Evolutionary conservation across 2,888 invertebrate genomes (phyloP).

Genomic region (Stenotaenia linearis): DNA sequence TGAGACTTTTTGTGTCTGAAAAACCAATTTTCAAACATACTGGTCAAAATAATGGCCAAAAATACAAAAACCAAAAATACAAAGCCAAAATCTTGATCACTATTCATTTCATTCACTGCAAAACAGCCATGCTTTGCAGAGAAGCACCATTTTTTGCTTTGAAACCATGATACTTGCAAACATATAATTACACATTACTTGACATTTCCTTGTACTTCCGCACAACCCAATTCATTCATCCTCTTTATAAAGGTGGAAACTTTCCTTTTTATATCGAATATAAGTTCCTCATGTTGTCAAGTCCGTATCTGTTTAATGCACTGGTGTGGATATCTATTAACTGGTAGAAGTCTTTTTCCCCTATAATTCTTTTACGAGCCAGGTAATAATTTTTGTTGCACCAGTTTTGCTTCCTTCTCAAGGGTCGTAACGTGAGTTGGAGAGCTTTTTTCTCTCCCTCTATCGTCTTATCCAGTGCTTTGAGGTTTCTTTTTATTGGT

Average conservation of each 20-base stretch:
- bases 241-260: neutral
- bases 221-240: neutral
- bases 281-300: slow-evolving; percentile 11
- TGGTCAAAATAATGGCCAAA: too few species aligned
- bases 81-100: too few species aligned
- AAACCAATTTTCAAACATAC: too few species aligned
- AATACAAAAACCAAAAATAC: too few species aligned
- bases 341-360: neutral
- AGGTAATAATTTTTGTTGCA: slow-evolving; percentile 26
- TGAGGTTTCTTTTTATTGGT: slow-evolving; percentile 3
- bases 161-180: too few species aligned
- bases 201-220: neutral
- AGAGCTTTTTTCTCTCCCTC: neutral
- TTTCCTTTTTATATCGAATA: neutral
- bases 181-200: neutral
- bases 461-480: neutral
- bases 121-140: too few species aligned
- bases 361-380: slow-evolving; percentile 24
- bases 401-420: neutral
- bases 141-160: too few species aligned
- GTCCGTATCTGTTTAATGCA: slow-evolving; percentile 2
- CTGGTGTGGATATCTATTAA: slow-evolving; percentile 2
- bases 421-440: neutral
- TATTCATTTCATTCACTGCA: too few species aligned
- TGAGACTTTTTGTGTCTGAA: too few species aligned